A percentile compares a stretch with the other conserved stretches of the same genome.
phyloP scores from a whole-genome alignment of 2,888 invertebrate genomes.

The Axea sp. region DNA sequence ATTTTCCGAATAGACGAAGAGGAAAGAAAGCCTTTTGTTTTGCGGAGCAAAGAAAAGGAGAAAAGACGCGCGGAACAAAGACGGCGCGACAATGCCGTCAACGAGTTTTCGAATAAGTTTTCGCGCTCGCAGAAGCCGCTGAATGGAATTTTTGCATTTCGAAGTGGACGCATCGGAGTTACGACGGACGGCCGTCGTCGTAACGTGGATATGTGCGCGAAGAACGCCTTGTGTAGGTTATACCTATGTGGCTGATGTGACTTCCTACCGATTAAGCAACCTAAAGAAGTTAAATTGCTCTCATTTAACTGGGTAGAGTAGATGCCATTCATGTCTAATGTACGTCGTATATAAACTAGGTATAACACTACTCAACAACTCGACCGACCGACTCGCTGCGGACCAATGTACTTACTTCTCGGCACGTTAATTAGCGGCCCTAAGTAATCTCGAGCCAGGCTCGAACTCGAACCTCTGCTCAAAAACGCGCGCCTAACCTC shows the following conservation, averaged over 20 bases:
- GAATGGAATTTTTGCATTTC: conserved; percentile 32
- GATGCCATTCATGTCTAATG: conserved; percentile 80
- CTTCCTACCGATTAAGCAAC: conserved; percentile 80
- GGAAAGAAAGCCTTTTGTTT: no score
- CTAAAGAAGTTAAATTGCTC: conserved; percentile 80
- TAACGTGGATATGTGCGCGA: conserved; percentile 54
- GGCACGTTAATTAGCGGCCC: conserved; percentile 55
- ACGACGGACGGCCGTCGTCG: conserved; percentile 23
- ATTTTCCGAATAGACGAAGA: no score
- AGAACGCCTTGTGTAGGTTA: conserved; percentile 70
- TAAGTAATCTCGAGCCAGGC: conserved; percentile 39
- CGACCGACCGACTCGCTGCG: conserved; percentile 65
- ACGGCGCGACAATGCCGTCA: no score
- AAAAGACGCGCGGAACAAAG: no score
- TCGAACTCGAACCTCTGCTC: conserved; percentile 11
- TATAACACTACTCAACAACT: conserved; percentile 78
- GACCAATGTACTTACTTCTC: conserved; percentile 59
- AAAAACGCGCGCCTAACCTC: conserved; percentile 17
- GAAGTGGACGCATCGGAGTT: conserved; percentile 22
- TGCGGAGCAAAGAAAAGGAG: no score
- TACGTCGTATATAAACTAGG: conserved; percentile 80
- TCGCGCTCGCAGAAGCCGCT: not conserved
- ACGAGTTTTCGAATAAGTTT: no score
- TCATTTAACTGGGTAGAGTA: conserved; percentile 79
- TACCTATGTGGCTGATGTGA: conserved; percentile 77